Conservation (phyloP, 1,140 invertebrate species). For the Drosophila nigromelanica region DNA sequence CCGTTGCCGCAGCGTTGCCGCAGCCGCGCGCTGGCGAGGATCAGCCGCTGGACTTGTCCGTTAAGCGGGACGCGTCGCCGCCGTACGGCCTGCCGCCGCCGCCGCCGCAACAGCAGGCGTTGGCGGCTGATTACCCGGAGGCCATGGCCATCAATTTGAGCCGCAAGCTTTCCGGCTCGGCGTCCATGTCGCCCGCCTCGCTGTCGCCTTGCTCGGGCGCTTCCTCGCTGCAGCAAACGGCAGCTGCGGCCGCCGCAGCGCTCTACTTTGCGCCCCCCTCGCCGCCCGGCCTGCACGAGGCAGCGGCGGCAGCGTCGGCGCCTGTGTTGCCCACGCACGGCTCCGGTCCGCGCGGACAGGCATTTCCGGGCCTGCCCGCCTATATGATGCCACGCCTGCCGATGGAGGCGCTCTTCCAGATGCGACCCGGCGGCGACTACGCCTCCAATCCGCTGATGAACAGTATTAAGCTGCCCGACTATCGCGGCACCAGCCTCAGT, state of each 20-base stretch:
- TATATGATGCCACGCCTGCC: slow-evolving; percentile 85
- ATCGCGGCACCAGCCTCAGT: slow-evolving; percentile 86
- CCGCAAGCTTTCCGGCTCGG: slow-evolving; percentile 87
- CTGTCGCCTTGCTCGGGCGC: slow-evolving; percentile 85
- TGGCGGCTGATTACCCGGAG: slow-evolving; percentile 84
- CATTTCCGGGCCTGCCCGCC: slow-evolving; percentile 79
- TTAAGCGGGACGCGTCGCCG: slow-evolving; percentile 89
- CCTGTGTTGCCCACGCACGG: slow-evolving; percentile 42
- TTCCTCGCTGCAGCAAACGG: slow-evolving; percentile 53
- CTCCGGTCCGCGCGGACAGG: slow-evolving; percentile 36
- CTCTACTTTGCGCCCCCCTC: slow-evolving; percentile 64
- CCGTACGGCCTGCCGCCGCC: slow-evolving; percentile 84
- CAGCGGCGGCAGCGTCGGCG: slow-evolving; percentile 44
- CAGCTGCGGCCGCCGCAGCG: slow-evolving; percentile 67
- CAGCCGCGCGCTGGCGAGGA: slow-evolving; percentile 85
- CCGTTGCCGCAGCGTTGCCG: slow-evolving; percentile 10
- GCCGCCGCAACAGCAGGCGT: slow-evolving; percentile 62
- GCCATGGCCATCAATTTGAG: slow-evolving; percentile 87
- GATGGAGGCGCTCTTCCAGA: slow-evolving; percentile 87
- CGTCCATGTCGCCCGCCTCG: slow-evolving; percentile 71
- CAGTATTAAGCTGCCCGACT: slow-evolving; percentile 84
- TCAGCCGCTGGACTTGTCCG: slow-evolving; percentile 94
- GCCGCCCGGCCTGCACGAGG: slow-evolving; percentile 84
- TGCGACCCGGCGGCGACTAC: slow-evolving; percentile 85
- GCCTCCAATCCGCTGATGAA: slow-evolving; percentile 85